Evolutionary conservation across 2,888 invertebrate species (phyloP).

Genomic region (Drosophila neotestacea): DNA sequence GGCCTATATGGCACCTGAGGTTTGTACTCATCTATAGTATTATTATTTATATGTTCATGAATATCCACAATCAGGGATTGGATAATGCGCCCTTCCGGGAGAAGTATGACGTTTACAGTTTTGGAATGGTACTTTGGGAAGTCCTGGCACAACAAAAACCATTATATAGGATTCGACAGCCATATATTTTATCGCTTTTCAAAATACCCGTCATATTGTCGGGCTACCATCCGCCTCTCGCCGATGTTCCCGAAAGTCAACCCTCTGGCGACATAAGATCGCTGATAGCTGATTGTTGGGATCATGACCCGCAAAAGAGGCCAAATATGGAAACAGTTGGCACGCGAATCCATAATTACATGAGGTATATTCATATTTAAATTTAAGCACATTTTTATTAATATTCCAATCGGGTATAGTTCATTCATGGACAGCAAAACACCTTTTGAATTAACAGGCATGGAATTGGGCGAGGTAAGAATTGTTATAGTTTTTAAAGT

Average conservation of each 20-base stretch:
- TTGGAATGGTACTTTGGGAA: slow-evolving; percentile 23
- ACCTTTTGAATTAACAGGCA: neutral
- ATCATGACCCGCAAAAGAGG: neutral
- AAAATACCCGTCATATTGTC: no score
- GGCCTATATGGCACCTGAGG: slow-evolving; percentile 12
- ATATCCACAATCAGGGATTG: neutral
- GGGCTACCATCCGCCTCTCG: no score
- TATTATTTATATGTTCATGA: neutral
- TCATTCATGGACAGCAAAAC: no score
- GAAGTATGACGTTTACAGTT: slow-evolving; percentile 24
- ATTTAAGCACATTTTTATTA: no score
- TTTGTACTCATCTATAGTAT: neutral
- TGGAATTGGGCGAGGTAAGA: neutral
- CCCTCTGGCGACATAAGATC: neutral
- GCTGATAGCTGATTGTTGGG: slow-evolving; percentile 7
- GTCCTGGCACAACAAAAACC: slow-evolving; percentile 1
- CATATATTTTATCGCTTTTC: neutral
- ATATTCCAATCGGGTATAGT: no score
- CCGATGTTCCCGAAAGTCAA: no score
- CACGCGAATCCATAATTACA: neutral
- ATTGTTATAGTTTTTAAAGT: no score
- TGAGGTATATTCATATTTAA: neutral
- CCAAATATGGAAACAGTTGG: slow-evolving; percentile 5
- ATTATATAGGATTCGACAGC: neutral
- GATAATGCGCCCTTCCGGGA: neutral